phyloP scores from a whole-genome alignment of 2,888 invertebrate genomes.

The Aporophyla nigra region DNA sequence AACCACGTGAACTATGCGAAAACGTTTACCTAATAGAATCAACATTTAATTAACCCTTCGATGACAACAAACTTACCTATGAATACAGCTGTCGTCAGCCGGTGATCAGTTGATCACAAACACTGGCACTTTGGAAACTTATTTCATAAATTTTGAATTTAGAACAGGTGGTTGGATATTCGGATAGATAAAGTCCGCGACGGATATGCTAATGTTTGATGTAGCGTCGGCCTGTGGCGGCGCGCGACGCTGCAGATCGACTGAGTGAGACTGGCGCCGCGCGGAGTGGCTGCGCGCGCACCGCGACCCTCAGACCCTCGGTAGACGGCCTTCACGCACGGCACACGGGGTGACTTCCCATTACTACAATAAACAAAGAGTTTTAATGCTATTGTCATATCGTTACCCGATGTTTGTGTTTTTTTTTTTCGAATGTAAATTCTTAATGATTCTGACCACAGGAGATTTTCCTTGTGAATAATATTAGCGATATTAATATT shows the following conservation, averaged over 20 bases:
- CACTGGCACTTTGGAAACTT: conserved; percentile 65
- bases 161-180: conserved; percentile 66
- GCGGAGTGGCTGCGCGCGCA: conserved; percentile 77
- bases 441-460: not conserved
- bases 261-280: conserved; percentile 74
- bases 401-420: not conserved
- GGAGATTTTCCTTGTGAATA: not conserved
- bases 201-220: conserved; percentile 58
- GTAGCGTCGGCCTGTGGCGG: conserved; percentile 77
- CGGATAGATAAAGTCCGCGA: conserved; percentile 66
- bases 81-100: conserved; percentile 64
- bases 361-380: conserved; percentile 48
- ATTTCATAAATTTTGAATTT: conserved; percentile 42
- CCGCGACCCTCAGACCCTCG: conserved; percentile 76
- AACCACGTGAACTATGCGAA: conserved; percentile 88
- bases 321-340: conserved; percentile 73
- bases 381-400: conserved; percentile 22
- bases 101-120: conserved; percentile 61
- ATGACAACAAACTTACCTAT: conserved; percentile 79
- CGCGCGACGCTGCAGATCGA: conserved; percentile 86
- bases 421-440: not conserved
- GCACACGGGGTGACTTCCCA: conserved; percentile 67
- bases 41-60: conserved; percentile 78
- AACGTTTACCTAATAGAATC: conserved; percentile 84
- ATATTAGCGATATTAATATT: not conserved